Base-by-base conservation (phyloP, 2,888 invertebrate species). In the Volucella zonaria region DNA sequence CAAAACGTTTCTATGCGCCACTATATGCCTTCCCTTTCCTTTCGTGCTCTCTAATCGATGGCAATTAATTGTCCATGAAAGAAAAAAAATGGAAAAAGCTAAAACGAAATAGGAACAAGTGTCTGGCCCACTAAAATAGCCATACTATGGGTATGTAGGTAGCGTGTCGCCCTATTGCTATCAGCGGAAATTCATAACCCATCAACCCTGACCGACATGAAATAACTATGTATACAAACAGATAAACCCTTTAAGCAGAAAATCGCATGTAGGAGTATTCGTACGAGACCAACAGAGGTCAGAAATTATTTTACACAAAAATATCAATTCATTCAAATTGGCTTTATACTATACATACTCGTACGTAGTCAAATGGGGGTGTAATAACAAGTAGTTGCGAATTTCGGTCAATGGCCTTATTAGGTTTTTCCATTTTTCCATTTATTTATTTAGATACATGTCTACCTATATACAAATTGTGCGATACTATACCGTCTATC, bases 121-220 rank as follows among this genome's bases (percentile, higher is more conserved):
- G 68, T 64, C 75, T 82, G 77, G 67, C 70, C 78, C 67, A 64
- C 49, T 58, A 62, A 67, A 67, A 67, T 49, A 38, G 47, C 38
- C 14, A 42, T 51, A 15, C 18, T 12, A 8, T n/a, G 42, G 40
- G 31, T 31, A 31, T 40, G 42, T n/a, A 14, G 49, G 31, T 83
- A 83, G 83, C 83, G 67, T 83, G 80, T 40, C 54, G 18, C 54
- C 56, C 73, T 67, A 67, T 82, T 66, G 67, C 58, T 77, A 64
- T 70, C 70, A 56, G 49, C 71, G 80, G 80, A 80, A 66, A 71
- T 80, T 80, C 75, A 79, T 75, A 83, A 73, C 80, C 79, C 75
- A 83, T 83, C 83, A 83, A 83, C 83, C 83, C 83, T 80, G 83
- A 83, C 83, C 83, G 83, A 83, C 80, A 77, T 80, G 62, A 82